These are phyloP conservation scores for Osedax frankpressi DNA, from an alignment of 2,888 invertebrate species.

Conservation along the genomic window DNA sequence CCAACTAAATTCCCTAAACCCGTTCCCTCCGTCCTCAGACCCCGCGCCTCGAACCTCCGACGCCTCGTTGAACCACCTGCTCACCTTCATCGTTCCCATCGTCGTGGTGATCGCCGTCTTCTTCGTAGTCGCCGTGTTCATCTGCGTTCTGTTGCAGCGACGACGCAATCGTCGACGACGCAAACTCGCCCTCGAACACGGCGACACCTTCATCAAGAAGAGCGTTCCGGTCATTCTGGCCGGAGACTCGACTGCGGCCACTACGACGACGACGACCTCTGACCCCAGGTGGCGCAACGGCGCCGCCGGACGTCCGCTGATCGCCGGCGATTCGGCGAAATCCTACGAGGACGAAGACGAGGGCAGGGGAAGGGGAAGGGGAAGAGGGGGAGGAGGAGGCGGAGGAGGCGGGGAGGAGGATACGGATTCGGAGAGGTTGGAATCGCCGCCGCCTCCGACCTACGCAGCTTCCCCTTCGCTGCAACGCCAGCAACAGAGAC, in stretches of 20 bases:
- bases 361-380: neutral
- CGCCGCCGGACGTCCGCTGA: neutral
- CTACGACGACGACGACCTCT: too few relatives aligned
- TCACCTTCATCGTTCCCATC: too few relatives aligned
- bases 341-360: too few relatives aligned
- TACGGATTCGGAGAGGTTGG: neutral
- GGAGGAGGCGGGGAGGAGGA: neutral
- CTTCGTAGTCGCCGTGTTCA: too few relatives aligned
- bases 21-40: too few relatives aligned
- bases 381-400: neutral
- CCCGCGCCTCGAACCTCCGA: too few relatives aligned
- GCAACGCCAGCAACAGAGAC: neutral
- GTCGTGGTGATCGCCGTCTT: too few relatives aligned
- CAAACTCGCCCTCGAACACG: neutral
- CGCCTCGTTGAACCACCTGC: too few relatives aligned
- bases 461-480: neutral
- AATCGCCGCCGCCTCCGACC: neutral
- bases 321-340: neutral
- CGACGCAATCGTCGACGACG: neutral
- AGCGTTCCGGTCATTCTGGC: neutral
- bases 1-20: too few relatives aligned
- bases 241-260: neutral
- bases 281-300: too few relatives aligned
- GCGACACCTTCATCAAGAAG: neutral
- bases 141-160: too few relatives aligned